Percentiles rank a stretch among this genome's conserved stretches.
Conservation (phyloP, 2,113 vertebrate species). For the Athene cunicularia region DNA sequence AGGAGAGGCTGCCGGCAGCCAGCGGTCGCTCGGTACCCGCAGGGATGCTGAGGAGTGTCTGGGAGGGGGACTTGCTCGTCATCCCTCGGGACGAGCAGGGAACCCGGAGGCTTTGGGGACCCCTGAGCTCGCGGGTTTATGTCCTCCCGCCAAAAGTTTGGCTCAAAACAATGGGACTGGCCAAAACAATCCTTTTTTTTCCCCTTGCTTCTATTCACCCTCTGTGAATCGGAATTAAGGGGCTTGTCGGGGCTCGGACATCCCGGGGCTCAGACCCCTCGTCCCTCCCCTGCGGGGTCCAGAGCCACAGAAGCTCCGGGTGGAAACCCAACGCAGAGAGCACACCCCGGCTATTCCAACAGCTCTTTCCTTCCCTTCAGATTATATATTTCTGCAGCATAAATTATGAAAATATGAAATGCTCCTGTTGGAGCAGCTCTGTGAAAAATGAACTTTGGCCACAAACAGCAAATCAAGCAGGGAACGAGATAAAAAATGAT, state of each 20-base stretch:
- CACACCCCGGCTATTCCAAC: accelerated
- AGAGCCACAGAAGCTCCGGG: accelerated
- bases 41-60: not conserved
- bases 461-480: not conserved
- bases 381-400: accelerated
- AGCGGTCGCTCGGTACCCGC: accelerated
- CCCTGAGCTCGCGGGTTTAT: not conserved
- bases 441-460: not conserved
- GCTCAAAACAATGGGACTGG: not conserved
- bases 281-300: accelerated
- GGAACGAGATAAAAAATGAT: not conserved
- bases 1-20: not conserved
- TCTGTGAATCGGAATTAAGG: accelerated
- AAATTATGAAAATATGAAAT: not conserved
- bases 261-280: accelerated
- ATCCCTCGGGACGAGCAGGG: not conserved
- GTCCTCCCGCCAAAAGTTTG: not conserved
- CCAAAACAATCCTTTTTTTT: too few relatives aligned
- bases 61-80: accelerated
- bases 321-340: not conserved
- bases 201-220: not conserved
- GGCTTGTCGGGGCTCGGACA: accelerated
- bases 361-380: accelerated
- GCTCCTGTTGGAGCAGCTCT: not conserved
- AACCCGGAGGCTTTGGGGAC: not conserved